Base-by-base conservation (phyloP, 1,140 invertebrate species). In the Microplitis demolitor region DNA sequence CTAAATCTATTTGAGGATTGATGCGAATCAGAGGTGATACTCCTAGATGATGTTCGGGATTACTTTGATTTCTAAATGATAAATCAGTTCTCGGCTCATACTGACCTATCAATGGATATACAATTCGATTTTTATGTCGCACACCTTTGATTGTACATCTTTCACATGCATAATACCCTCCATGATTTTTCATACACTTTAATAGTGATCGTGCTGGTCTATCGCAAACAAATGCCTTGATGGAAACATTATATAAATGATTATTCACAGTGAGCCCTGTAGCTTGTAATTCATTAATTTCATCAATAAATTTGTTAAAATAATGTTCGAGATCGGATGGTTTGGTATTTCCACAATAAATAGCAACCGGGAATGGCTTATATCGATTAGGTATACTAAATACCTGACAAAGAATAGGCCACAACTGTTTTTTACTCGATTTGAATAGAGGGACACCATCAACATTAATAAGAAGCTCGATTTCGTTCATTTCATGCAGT, bases 111-210 rank as follows among this genome's bases (percentile, higher is more conserved):
- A 0, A 0, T 24, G 50, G 6, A 72, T 77, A 76, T 9, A 73
- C 54, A 34, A 62, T 73, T 64, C 70, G 58, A 8, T 58, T 50
- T 14, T 71, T 35, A 51, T 39, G 2, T 31, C 69, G 24, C 58
- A 60, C 34, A 51, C 75, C 72, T 13, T 56, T 14, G 9, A 69
- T 64, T 51, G 35, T 51, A 53, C 75, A 76, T 5, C 72, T 37
- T 45, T 76, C 72, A 45, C 72, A 76, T 33, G 56, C 67, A 61
- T 24, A 68, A 33, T 71, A 76, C 33, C 67, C 75, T 39, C 71
- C 72, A 50, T 72, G 73, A 13, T 50, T 53, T 60, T 66, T 66
- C 14, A 71, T 70, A 50, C 50, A 33, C 33, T 74, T 70, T 53
- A 70, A 11, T 16, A 70, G 45, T 5, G 73, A n/a, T 37, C 53